Base-by-base conservation (phyloP, 2,797 vertebrate species). In the Benthosema pterotum region DNA sequence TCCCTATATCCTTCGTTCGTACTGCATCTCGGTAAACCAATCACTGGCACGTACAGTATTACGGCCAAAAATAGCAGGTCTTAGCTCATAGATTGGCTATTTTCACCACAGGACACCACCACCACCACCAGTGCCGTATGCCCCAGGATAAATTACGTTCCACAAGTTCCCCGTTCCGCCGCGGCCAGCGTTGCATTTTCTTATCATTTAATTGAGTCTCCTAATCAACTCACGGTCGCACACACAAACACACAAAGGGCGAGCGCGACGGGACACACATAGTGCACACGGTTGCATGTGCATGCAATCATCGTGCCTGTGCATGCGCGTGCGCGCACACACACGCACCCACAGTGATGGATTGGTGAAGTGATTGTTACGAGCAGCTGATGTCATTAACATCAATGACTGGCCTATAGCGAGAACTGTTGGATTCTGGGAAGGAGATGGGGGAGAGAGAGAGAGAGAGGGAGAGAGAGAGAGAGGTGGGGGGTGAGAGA, bases 11-110 rank as follows among this genome's bases (percentile, higher is more conserved):
- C 6, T 19, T 50, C 28, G 42, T 15, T 25, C 5, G 22, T 63
- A 53, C 69, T 67, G 70, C 67, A 78, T 72, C 60, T 55, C 50
- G 60, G 74, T 84, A 83, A 88, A 87, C 76, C 57, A 67, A 88
- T 89, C 87, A 85, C 75, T 88, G n/a, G n/a, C 71, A 80, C 75
- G 72, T 64, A 82, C n/a, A n/a, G n/a, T n/a, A n/a, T n/a, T n/a
- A 78, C 76, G 76, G 8, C 32, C 32, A 38, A 1, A 38, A 38
- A 38, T 38, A 38, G 7, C 1, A 38, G 6, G 8, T 38, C 32
- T n/a, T 38, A 38, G 28, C 28, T 32, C 8, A 7, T 32, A 1
- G 32, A 38, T 38, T 38, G 32, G 32, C 32, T 38, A 38, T 38
- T 38, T 38, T 7, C 32, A 38, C 7, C 32, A 9, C 32, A 8